Percentiles rank a stretch among this genome's conserved stretches.
phyloP scores from a whole-genome alignment of 2,888 invertebrate genomes.

The Pediacus dermestoides region DNA sequence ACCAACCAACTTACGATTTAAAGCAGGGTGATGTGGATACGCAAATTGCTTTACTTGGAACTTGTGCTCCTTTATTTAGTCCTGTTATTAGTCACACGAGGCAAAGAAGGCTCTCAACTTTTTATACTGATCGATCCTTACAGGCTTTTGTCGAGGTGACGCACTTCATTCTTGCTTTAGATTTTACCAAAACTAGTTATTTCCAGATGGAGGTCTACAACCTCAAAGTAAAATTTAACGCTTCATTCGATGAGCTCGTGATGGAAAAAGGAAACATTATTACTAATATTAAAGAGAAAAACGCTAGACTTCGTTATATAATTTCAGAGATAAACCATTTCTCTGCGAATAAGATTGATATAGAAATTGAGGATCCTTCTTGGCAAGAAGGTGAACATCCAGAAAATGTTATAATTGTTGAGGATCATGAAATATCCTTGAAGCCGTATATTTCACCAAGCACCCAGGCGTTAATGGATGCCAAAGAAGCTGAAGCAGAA shows the following conservation, averaged over 20 bases:
- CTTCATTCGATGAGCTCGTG: slow-evolving; percentile 65
- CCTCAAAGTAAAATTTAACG: slow-evolving; percentile 67
- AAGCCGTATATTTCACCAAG: slow-evolving; percentile 56
- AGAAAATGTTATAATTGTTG: slow-evolving; percentile 43
- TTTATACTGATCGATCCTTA: no score
- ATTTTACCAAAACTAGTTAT: no score
- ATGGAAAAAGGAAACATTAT: slow-evolving; percentile 65
- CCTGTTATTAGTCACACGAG: slow-evolving; percentile 46
- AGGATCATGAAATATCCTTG: slow-evolving; percentile 44
- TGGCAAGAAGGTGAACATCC: slow-evolving; percentile 51
- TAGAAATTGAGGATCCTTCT: slow-evolving; percentile 57
- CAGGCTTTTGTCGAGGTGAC: no score
- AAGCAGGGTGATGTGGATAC: no score
- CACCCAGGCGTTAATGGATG: slow-evolving; percentile 51
- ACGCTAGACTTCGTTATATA: slow-evolving; percentile 65
- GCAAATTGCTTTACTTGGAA: no score
- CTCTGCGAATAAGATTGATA: slow-evolving; percentile 48
- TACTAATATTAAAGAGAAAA: slow-evolving; percentile 60
- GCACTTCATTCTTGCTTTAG: no score
- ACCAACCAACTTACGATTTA: no score
- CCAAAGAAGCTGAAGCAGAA: slow-evolving; percentile 56
- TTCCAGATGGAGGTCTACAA: slow-evolving; percentile 58
- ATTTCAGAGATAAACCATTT: slow-evolving; percentile 55
- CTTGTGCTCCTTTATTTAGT: slow-evolving; percentile 47
- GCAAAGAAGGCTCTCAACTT: no score